Evolutionary conservation across 2,797 vertebrate species (phyloP).

Genomic region (Capromys pilorides): DNA sequence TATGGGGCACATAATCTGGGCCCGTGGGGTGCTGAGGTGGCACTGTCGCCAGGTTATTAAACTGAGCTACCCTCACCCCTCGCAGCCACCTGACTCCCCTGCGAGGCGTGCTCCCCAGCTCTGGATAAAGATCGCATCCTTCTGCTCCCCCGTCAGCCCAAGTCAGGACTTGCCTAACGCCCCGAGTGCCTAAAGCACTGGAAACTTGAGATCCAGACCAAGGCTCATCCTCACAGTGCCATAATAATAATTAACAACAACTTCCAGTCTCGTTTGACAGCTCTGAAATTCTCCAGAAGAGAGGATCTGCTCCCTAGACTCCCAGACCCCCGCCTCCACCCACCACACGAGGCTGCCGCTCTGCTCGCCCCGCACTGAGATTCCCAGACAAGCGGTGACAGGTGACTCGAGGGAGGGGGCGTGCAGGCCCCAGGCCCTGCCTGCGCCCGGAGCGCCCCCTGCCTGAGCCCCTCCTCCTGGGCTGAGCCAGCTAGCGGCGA

Average conservation of each 20-base stretch:
- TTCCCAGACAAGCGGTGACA: background rate
- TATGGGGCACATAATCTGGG: background rate
- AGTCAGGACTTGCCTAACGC: background rate
- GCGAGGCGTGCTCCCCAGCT: background rate
- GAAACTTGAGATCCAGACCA: constrained; percentile 30
- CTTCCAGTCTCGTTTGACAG: constrained; percentile 57
- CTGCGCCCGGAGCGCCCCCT: background rate
- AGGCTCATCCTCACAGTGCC: background rate
- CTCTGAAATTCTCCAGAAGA: background rate
- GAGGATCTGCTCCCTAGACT: constrained; percentile 3
- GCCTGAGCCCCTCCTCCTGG: background rate
- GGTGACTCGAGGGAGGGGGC: background rate
- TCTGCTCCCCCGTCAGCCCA: background rate
- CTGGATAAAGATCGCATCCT: background rate
- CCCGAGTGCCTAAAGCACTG: background rate
- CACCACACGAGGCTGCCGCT: background rate
- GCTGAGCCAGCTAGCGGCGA: background rate
- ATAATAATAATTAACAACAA: constrained; percentile 58
- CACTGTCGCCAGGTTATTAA: background rate
- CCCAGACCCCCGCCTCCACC: background rate
- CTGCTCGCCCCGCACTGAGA: background rate
- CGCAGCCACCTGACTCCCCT: background rate
- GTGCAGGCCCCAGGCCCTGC: background rate
- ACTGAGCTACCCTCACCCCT: constrained; percentile 47
- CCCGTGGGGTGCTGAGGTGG: background rate